Conservation (phyloP, 1,140 invertebrate species). For the Hetaerina americana region DNA sequence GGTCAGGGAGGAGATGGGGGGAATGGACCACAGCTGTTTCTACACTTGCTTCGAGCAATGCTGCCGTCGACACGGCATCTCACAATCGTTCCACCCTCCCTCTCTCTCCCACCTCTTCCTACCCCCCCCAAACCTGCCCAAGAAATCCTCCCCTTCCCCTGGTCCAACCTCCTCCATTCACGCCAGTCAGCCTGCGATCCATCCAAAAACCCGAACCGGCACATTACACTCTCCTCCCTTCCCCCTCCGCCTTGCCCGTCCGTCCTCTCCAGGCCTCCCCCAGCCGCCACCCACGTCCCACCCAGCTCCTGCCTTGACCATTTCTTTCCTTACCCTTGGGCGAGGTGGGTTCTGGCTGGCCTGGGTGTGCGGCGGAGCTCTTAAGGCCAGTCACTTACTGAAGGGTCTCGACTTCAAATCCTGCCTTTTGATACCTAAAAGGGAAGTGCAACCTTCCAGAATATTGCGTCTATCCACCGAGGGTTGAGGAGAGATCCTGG, state of each 20-base stretch:
- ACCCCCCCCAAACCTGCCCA: not conserved
- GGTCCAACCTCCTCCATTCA: not conserved
- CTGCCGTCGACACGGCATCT: not conserved
- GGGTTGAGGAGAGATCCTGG: too few relatives aligned
- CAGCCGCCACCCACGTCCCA: too few relatives aligned
- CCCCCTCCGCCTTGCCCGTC: not conserved
- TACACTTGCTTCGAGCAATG: not conserved
- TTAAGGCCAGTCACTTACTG: too few relatives aligned
- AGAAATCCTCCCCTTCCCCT: not conserved
- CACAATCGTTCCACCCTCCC: not conserved
- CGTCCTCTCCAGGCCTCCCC: not conserved
- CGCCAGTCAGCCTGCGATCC: not conserved
- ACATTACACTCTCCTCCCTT: not conserved
- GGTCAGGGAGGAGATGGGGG: not conserved
- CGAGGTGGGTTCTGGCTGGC: too few relatives aligned
- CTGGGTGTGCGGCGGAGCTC: too few relatives aligned
- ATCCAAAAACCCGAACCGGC: not conserved
- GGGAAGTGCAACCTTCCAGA: too few relatives aligned
- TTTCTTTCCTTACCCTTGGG: too few relatives aligned
- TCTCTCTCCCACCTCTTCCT: not conserved
- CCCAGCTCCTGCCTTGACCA: too few relatives aligned
- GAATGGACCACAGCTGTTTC: not conserved
- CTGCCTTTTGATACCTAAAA: too few relatives aligned
- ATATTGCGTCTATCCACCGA: too few relatives aligned
- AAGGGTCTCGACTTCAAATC: too few relatives aligned